Evolutionary conservation across 1,140 invertebrate genomes (phyloP).

Genomic region (Bombus superbus): DNA sequence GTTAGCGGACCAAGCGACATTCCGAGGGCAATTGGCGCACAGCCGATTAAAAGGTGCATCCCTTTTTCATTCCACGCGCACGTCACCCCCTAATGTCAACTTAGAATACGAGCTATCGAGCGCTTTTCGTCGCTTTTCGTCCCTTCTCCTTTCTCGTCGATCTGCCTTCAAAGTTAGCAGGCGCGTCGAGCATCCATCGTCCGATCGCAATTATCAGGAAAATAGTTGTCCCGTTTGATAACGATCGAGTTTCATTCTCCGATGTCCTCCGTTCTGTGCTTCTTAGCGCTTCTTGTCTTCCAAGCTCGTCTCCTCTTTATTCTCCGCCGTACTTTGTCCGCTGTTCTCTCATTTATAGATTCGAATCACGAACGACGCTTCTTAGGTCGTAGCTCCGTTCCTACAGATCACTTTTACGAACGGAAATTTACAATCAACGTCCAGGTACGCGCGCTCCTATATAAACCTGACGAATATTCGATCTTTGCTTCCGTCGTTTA

Average conservation of each 20-base stretch:
- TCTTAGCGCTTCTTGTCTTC: no score
- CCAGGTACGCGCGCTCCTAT: no score
- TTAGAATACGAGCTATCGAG: not conserved
- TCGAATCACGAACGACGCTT: no score
- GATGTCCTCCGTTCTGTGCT: not conserved
- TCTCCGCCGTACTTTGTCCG: no score
- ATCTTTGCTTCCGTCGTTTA: no score
- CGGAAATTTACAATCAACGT: no score
- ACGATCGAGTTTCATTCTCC: not conserved
- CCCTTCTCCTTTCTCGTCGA: no score
- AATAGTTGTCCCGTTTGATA: not conserved
- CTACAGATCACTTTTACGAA: no score
- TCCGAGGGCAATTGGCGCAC: slow-evolving; percentile 64
- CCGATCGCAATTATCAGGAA: not conserved
- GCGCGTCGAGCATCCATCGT: not conserved
- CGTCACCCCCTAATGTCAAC: not conserved
- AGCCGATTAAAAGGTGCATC: slow-evolving; percentile 66
- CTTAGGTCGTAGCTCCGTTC: no score
- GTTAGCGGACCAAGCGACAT: slow-evolving; percentile 58
- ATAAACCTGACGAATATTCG: no score
- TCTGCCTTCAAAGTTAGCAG: not conserved
- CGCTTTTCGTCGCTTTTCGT: not conserved
- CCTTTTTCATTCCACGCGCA: not conserved
- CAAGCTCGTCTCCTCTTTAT: no score
- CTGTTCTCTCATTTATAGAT: no score